Evolutionary conservation across 2,797 vertebrate genomes (phyloP), one percentile per base, ranked within the genome.

Genomic region (Oceanodroma leucorhoa): DNA sequence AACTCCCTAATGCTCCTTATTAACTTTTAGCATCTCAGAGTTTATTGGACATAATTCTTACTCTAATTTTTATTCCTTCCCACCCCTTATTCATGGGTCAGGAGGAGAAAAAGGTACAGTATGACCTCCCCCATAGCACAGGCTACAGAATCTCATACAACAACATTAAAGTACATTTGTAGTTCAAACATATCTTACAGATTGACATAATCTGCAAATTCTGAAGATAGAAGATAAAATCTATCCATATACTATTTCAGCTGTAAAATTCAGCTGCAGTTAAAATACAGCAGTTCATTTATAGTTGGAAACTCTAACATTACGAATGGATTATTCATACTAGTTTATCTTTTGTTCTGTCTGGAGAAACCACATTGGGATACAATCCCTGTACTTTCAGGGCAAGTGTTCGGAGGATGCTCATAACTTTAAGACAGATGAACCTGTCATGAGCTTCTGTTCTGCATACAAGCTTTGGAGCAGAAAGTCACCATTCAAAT

Each of bases 161-260:
- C 21, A 64, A 19, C 21, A 64, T 10, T 13, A 45, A 34, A n/a
- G 23, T 84, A 22, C 1, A 5, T 45, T 14, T 41, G 6, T 15
- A 41, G 55, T 34, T 72, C 58, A 81, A 51, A 27, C 7, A 0
- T 9, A 81, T 4, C 2, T 55, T 82, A 50, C 26, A 32, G 7
- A 7, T 3, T 14, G 41, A 34, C 10, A 62, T 16, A 34, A 90
- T 19, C 13, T n/a, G 36, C 29, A 57, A 36, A 51, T 36, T 62
- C 38, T 40, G 30, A 64, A 72, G 11, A 30, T 10, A 10, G 0
- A 54, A 34, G 14, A 58, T 14, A 46, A 67, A 38, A 11, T 3
- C 9, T 11, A 36, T 8, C 38, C 17, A 16, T 1, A 0, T 5
- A 10, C 3, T 15, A 22, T 19, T 57, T 55, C 14, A 55, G 10